Conservation (phyloP, 53 echinoderm and acorn worm species). For the Arbacia lixula region DNA sequence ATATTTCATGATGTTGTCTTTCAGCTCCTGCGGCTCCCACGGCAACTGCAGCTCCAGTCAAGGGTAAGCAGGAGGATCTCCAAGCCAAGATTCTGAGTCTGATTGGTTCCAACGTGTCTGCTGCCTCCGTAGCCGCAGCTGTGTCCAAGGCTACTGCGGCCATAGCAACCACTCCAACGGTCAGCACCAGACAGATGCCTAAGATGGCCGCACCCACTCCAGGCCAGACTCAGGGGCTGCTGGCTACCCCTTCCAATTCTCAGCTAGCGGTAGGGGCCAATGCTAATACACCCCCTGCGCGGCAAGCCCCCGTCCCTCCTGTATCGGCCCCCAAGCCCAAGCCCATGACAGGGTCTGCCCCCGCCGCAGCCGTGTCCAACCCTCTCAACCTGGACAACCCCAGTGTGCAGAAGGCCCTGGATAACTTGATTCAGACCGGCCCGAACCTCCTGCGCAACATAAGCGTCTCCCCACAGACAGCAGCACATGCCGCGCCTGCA, state of each 20-base stretch:
- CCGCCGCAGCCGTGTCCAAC: constrained; percentile 19
- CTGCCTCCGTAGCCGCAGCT: constrained; percentile 41
- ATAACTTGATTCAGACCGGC: constrained; percentile 91
- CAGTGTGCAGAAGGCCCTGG: constrained; percentile 91
- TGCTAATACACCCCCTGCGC: neutral
- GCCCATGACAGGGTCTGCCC: neutral
- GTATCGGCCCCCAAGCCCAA: neutral
- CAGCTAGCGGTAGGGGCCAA: too few relatives aligned
- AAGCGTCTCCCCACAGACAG: constrained; percentile 5
- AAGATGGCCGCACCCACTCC: neutral
- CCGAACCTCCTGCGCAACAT: constrained; percentile 77
- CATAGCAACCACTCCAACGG: neutral
- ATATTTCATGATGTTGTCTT: too few relatives aligned
- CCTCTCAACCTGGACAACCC: constrained; percentile 93
- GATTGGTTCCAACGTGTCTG: constrained; percentile 50
- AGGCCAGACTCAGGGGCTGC: neutral
- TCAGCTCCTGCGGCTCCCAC: constrained; percentile 38
- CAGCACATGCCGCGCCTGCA: neutral
- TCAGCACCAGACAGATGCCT: neutral
- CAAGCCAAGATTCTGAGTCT: constrained; percentile 96
- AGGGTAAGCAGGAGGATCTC: constrained; percentile 22
- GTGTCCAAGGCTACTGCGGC: constrained; percentile 8
- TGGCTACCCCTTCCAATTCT: neutral
- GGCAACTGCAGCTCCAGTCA: constrained; percentile 12
- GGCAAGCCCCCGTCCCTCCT: constrained; percentile 7